Conservation (phyloP, 2,888 invertebrate species). For the Drosophila mayaguana region DNA sequence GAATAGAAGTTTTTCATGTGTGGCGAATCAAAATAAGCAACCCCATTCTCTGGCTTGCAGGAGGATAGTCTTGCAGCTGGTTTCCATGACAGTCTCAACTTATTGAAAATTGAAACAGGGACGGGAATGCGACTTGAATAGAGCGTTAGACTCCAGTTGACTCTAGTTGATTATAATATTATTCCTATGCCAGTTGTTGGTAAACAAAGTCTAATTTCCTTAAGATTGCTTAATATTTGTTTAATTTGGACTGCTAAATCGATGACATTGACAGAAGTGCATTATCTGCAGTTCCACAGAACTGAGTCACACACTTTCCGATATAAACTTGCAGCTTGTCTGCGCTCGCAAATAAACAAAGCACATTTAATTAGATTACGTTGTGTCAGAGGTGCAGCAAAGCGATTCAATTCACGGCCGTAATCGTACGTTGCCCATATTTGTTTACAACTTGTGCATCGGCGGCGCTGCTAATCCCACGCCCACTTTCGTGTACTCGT, state of each 20-base stretch:
- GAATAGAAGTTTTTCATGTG: neutral
- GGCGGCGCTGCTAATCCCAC: conserved; percentile 6
- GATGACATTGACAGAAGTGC: neutral
- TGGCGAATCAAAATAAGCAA: neutral
- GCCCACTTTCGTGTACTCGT: neutral
- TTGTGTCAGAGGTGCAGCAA: conserved; percentile 16
- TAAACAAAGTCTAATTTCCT: too few relatives aligned
- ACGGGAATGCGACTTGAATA: neutral
- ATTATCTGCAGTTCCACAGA: neutral
- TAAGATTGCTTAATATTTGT: neutral
- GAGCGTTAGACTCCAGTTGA: neutral
- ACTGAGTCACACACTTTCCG: neutral
- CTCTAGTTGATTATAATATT: neutral
- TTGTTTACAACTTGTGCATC: conserved; percentile 19
- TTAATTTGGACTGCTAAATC: neutral
- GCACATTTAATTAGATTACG: conserved; percentile 26
- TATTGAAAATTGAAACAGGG: neutral
- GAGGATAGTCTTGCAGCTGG: neutral
- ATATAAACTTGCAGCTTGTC: neutral
- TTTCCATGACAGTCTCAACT: neutral
- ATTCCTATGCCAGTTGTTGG: too few relatives aligned
- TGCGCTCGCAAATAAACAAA: neutral
- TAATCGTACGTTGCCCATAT: conserved; percentile 30
- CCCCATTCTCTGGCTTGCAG: neutral
- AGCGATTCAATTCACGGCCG: conserved; percentile 9